Percentiles rank a stretch among this genome's conserved stretches.
Evolutionary conservation across 2,113 vertebrate genomes (phyloP).

Genomic region (Oplegnathus fasciatus): DNA sequence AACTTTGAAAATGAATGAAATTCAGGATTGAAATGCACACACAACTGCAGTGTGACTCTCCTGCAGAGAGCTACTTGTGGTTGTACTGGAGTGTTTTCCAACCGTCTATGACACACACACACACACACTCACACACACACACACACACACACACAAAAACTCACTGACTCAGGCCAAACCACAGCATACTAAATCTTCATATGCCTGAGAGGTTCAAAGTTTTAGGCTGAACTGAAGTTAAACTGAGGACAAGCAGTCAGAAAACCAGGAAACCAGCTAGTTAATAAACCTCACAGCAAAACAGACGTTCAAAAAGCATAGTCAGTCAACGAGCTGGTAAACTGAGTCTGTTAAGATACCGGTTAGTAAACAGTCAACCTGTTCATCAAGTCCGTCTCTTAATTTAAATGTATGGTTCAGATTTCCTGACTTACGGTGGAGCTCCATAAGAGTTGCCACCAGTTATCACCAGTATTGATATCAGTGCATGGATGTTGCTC

Average conservation of each 20-base stretch:
- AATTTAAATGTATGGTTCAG: neutral
- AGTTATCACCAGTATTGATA: neutral
- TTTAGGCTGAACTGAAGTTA: conserved; percentile 52
- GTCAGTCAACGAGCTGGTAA: too few species aligned
- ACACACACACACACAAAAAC: conserved; percentile 21
- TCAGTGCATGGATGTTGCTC: neutral
- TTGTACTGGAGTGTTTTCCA: conserved; percentile 53
- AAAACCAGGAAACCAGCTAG: conserved; percentile 5
- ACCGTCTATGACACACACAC: conserved; percentile 33
- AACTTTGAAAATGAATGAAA: conserved; percentile 69
- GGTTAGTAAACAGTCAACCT: too few species aligned
- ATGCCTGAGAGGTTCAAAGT: conserved; percentile 40
- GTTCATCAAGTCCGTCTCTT: neutral
- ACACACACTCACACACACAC: conserved; percentile 37
- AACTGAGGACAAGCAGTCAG: conserved; percentile 31
- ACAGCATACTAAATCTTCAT: conserved; percentile 59
- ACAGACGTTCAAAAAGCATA: neutral
- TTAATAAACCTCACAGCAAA: neutral
- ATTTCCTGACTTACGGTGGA: neutral
- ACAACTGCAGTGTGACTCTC: conserved; percentile 26
- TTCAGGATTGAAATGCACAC: conserved; percentile 35
- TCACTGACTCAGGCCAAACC: conserved; percentile 42
- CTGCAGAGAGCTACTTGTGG: conserved; percentile 63
- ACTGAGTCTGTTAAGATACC: too few species aligned
- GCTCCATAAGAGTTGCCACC: neutral